phyloP scores from a whole-genome alignment of 2,113 vertebrate species.

The Plectropomus leopardus region DNA sequence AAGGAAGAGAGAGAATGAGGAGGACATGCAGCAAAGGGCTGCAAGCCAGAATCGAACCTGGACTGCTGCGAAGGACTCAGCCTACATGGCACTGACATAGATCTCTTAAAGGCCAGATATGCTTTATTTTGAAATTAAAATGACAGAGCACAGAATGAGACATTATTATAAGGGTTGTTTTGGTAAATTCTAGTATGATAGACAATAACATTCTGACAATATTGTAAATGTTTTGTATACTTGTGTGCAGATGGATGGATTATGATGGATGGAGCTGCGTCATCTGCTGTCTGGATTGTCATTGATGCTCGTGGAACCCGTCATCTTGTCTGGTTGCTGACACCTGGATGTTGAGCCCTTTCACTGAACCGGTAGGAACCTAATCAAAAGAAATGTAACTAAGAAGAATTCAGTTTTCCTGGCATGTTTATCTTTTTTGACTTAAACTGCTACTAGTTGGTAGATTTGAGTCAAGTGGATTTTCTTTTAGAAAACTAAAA shows the following conservation, averaged over 20 bases:
- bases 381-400: not conserved
- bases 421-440: not conserved
- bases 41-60: too few relatives aligned
- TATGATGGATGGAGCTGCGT: not conserved
- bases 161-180: not conserved
- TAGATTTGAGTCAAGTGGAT: not conserved
- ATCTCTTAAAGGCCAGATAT: too few relatives aligned
- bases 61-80: too few relatives aligned
- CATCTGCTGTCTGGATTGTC: not conserved
- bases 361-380: not conserved
- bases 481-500: not conserved
- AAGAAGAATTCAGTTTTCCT: not conserved
- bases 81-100: too few relatives aligned
- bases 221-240: not conserved
- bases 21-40: too few relatives aligned
- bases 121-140: not conserved
- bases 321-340: not conserved
- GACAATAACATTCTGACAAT: not conserved
- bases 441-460: not conserved
- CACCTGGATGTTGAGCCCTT: not conserved
- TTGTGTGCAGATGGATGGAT: not conserved
- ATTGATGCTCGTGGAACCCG: not conserved
- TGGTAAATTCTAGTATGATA: not conserved
- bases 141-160: not conserved
- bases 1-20: too few relatives aligned